Percentiles rank a stretch among this genome's conserved stretches.
These are phyloP conservation scores for Apteryx mantelli DNA, from an alignment of 2,113 vertebrate genomes.

Conservation along the genomic window DNA sequence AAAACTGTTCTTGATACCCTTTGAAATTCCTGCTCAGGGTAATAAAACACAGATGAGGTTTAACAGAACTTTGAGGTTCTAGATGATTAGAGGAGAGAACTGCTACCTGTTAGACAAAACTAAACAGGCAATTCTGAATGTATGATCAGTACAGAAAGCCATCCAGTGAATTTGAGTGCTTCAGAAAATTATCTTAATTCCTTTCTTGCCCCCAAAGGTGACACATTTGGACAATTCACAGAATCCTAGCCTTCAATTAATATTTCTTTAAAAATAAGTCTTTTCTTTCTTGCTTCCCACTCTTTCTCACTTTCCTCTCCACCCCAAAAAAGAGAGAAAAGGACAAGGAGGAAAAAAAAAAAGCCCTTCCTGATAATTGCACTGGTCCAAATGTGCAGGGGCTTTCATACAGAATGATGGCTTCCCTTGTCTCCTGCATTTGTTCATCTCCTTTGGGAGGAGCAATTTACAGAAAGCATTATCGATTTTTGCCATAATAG, in stretches of 20 bases:
- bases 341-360: not conserved
- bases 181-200: conserved; percentile 2
- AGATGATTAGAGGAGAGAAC: not conserved
- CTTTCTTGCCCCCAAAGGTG: not conserved
- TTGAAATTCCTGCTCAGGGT: not conserved
- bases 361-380: conserved; percentile 81
- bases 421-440: conserved; percentile 84
- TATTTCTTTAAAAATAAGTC: conserved; percentile 48
- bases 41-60: not conserved
- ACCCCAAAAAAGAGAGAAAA: not conserved
- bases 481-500: conserved; percentile 90
- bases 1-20: not conserved
- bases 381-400: conserved; percentile 76
- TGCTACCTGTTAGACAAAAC: not conserved
- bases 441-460: conserved; percentile 86
- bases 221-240: not conserved
- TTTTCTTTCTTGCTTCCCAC: not conserved
- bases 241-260: conserved; percentile 55
- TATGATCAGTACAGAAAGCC: not conserved
- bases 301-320: not conserved
- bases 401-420: conserved; percentile 84
- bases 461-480: conserved; percentile 89
- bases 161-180: not conserved
- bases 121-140: not conserved
- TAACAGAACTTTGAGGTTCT: not conserved